Percentiles rank a stretch among this genome's conserved stretches.
phyloP scores from a whole-genome alignment of 1,140 invertebrate species.

The Nephotettix cincticeps region DNA sequence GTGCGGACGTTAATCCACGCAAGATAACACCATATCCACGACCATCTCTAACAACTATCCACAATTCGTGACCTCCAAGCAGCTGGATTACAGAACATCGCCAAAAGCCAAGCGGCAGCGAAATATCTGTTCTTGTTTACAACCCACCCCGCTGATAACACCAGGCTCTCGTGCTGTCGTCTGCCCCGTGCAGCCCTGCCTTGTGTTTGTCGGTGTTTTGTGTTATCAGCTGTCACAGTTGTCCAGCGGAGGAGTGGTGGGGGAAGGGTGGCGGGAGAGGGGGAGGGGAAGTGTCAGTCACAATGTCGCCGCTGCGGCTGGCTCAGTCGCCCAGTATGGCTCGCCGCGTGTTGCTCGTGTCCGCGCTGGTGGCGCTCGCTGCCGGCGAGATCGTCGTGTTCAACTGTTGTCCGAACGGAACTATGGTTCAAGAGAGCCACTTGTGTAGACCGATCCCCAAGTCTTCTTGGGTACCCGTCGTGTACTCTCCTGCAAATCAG shows the following conservation, averaged over 20 bases:
- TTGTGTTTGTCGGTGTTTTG: too few relatives aligned
- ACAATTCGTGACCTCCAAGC: too few relatives aligned
- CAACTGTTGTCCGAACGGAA: conserved; percentile 54
- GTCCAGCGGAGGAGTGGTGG: neutral
- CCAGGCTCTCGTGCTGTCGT: too few relatives aligned
- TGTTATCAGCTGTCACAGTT: neutral
- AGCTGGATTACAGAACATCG: too few relatives aligned
- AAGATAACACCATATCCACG: too few relatives aligned
- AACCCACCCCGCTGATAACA: too few relatives aligned
- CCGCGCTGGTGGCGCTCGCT: neutral
- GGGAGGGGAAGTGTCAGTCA: neutral
- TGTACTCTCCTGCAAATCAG: conserved; percentile 51
- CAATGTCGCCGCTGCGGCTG: neutral
- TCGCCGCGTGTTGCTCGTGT: conserved; percentile 3
- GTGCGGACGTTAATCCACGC: too few relatives aligned
- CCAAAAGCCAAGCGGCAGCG: too few relatives aligned
- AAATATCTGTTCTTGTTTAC: too few relatives aligned
- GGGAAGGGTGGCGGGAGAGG: neutral
- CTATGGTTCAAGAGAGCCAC: conserved; percentile 44
- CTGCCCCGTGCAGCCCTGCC: too few relatives aligned
- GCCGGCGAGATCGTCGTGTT: conserved; percentile 47
- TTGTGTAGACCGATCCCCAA: conserved; percentile 29
- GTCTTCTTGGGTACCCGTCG: conserved; percentile 50
- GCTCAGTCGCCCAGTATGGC: neutral
- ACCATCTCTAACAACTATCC: too few relatives aligned